These are phyloP conservation scores for Idaea dimidiata DNA, from an alignment of 2,888 invertebrate genomes.

Conservation along the genomic window DNA sequence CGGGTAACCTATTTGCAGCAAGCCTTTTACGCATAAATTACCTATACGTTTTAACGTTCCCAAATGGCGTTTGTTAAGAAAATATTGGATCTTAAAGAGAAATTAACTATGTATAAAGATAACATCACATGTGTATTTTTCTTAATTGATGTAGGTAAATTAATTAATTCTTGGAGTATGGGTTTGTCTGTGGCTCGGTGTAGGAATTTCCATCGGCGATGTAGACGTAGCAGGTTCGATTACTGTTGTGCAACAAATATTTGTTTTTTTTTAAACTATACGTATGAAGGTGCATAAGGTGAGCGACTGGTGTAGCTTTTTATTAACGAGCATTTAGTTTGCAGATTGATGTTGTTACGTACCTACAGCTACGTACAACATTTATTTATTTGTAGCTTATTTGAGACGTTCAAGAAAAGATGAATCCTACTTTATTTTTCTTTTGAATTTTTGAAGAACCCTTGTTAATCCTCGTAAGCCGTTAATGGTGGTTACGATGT, in stretches of 20 bases:
- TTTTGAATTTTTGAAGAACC: constrained; percentile 13
- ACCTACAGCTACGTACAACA: neutral
- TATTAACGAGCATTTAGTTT: neutral
- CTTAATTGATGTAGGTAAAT: constrained; percentile 65
- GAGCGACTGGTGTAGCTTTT: no score
- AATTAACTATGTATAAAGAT: constrained; percentile 77
- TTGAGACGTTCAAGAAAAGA: neutral
- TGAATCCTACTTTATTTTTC: neutral
- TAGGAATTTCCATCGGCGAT: neutral
- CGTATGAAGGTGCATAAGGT: no score
- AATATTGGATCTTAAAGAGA: constrained; percentile 71
- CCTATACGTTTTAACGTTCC: constrained; percentile 62
- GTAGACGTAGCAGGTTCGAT: no score
- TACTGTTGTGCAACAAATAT: no score
- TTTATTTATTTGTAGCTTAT: neutral
- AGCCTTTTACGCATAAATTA: constrained; percentile 58
- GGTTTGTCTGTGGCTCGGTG: constrained; percentile 18
- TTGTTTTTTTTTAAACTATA: no score
- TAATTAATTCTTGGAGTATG: constrained; percentile 58
- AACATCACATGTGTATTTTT: constrained; percentile 72
- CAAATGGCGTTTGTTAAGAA: constrained; percentile 62
- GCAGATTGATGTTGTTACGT: neutral
- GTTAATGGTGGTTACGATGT: constrained; percentile 17
- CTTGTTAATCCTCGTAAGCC: constrained; percentile 17
- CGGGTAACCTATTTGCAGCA: constrained; percentile 53